Evolutionary conservation across 1,140 invertebrate species (phyloP).

Genomic region (Hylaeus volcanicus): DNA sequence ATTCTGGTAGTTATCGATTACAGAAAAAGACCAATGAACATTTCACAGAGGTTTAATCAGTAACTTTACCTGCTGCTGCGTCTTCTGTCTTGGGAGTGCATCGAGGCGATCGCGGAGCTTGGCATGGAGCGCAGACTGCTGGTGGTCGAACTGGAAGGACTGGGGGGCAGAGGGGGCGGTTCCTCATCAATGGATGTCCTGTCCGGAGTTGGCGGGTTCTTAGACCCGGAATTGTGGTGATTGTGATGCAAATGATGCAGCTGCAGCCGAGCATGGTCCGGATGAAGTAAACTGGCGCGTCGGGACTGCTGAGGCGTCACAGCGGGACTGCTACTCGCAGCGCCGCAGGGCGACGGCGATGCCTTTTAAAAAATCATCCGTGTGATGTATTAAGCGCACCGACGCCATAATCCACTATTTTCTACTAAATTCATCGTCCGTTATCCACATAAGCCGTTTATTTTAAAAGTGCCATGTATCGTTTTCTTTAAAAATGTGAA

Average conservation of each 20-base stretch:
- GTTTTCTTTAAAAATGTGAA: too few relatives aligned
- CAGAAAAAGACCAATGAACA: too few relatives aligned
- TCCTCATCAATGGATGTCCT: conserved; percentile 73
- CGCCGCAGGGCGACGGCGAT: conserved; percentile 83
- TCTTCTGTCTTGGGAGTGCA: conserved; percentile 75
- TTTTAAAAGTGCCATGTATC: too few relatives aligned
- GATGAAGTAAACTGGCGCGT: conserved; percentile 84
- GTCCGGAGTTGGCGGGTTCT: conserved; percentile 73
- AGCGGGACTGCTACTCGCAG: conserved; percentile 68
- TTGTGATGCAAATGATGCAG: conserved; percentile 78
- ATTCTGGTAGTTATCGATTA: background rate
- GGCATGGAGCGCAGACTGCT: conserved; percentile 79
- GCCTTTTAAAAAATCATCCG: conserved; percentile 75
- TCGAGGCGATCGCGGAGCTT: conserved; percentile 73
- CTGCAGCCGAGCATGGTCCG: conserved; percentile 85
- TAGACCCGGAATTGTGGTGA: conserved; percentile 75
- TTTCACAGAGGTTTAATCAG: too few relatives aligned
- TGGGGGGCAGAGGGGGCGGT: conserved; percentile 71
- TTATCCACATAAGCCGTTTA: too few relatives aligned
- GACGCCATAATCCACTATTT: too few relatives aligned
- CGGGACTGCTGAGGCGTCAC: conserved; percentile 79
- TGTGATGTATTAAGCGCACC: background rate
- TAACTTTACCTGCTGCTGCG: conserved; percentile 75
- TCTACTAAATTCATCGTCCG: too few relatives aligned
- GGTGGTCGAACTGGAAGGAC: conserved; percentile 79